Base-by-base conservation (phyloP, 2,888 invertebrate genomes). In the Andrena bucephala region DNA sequence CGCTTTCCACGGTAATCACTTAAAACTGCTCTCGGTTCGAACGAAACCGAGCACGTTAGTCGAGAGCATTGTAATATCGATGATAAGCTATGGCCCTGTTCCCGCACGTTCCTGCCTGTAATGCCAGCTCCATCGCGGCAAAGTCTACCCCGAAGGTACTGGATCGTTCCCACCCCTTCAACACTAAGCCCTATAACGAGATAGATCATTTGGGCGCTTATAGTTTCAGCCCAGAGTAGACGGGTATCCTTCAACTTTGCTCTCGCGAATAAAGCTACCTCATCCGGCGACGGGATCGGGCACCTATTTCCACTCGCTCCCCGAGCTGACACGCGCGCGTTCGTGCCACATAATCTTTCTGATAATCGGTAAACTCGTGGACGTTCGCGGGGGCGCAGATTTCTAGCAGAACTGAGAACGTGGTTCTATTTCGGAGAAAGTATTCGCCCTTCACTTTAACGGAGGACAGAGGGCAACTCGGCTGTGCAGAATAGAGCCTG, bases 61-160 rank as follows among this genome's bases (percentile, higher is more conserved):
- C 82, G 79, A 79, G 87, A 91, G 90, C 89, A 89, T 91, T 88
- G 89, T 89, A 91, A 92, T 92, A 92, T 92, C 92, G 91, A 92
- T 90, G 92, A 92, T 92, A 91, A 93, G 92, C 91, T 89, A 85
- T 81, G 88, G 87, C 87, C 89, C 87, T 85, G 82, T 84, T 89
- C 87, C 88, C 88, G 87, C 91, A 89, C 90, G 90, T 91, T 91
- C 89, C 42, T 42, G 87, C 87, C 89, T 91, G 90, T 91, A 92
- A 92, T 92, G 87, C 90, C 89, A 84, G 89, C 88, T 89, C 88
- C 89, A 89, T 89, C 91, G 85, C 83, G 79, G 87, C 80, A 79
- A 87, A 87, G 89, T 89, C 89, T 87, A 85, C 84, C 86, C 72
- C 69, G 86, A 82, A 85, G 88, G 88, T 85, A 87, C 70, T 20